Evolutionary conservation across 2,888 invertebrate genomes (phyloP).

Genomic region (Lochmaea capreae): DNA sequence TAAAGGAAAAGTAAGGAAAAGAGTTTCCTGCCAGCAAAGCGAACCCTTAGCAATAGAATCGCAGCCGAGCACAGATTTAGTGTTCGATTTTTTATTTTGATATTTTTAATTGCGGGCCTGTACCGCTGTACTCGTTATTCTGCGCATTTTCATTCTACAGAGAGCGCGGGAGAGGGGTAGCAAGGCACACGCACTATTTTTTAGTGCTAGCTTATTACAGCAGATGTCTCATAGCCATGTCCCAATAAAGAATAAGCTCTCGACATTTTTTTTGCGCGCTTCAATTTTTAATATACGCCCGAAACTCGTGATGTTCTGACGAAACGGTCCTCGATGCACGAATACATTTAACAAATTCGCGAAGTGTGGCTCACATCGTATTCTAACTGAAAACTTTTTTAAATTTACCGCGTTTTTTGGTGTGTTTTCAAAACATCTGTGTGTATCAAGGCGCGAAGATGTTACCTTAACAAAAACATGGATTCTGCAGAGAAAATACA

Average conservation of each 20-base stretch:
- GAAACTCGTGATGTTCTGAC: conserved; percentile 62
- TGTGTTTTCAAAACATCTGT: conserved; percentile 55
- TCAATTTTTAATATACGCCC: conserved; percentile 66
- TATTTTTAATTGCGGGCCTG: conserved; percentile 71
- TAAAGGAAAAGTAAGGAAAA: conserved; percentile 28
- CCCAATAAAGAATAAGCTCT: conserved; percentile 67
- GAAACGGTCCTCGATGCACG: conserved; percentile 43
- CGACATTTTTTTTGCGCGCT: conserved; percentile 66
- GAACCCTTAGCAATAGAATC: conserved; percentile 40
- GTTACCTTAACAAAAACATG: conserved; percentile 51
- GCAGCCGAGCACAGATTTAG: conserved; percentile 46
- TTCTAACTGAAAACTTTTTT: conserved; percentile 29
- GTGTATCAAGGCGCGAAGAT: conserved; percentile 48
- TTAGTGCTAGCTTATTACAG: conserved; percentile 75
- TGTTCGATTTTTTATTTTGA: conserved; percentile 66
- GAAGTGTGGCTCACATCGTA: conserved; percentile 39
- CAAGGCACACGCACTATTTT: conserved; percentile 74
- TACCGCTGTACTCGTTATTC: conserved; percentile 67
- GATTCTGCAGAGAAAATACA: conserved; percentile 49
- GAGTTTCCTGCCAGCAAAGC: conserved; percentile 41
- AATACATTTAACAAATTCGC: conserved; percentile 36
- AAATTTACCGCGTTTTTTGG: conserved; percentile 56
- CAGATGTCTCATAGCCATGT: conserved; percentile 73
- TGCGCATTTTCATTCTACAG: conserved; percentile 71
- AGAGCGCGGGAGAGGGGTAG: conserved; percentile 55